These are phyloP conservation scores for Periophthalmodon schlosseri DNA, from an alignment of 2,113 vertebrate genomes.

Conservation along the genomic window DNA sequence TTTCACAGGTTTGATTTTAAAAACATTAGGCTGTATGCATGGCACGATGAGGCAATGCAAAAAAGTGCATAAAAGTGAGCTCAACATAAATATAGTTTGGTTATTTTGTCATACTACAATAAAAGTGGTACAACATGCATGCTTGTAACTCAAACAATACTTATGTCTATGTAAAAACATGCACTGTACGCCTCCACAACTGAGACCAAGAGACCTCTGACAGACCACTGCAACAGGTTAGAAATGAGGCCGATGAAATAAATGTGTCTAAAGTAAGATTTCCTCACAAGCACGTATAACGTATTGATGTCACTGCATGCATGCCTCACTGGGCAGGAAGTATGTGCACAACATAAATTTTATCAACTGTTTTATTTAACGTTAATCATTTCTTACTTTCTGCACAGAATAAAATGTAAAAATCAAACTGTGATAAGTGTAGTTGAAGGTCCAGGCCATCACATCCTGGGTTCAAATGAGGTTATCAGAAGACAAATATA, in stretches of 20 bases:
- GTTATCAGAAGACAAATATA: constrained; percentile 9
- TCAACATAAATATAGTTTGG: no score
- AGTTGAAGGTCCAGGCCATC: background rate
- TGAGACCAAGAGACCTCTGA: background rate
- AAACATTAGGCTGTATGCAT: background rate
- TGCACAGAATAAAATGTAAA: background rate
- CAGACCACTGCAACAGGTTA: background rate
- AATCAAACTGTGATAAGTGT: background rate
- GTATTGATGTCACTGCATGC: background rate
- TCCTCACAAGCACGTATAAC: background rate
- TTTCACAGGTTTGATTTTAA: background rate
- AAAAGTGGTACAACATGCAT: background rate
- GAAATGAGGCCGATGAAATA: background rate
- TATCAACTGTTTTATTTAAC: background rate
- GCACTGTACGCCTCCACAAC: background rate
- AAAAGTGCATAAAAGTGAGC: no score
- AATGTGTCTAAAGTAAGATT: background rate
- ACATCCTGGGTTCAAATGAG: constrained; percentile 6
- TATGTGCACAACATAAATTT: constrained; percentile 4
- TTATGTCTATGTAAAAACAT: background rate
- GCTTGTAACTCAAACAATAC: background rate
- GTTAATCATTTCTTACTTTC: background rate
- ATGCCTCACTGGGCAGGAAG: constrained; percentile 19
- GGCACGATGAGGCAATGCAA: no score
- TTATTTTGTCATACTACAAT: background rate